Evolutionary conservation across 2,888 invertebrate genomes (phyloP).

Genomic region (Pseudoips prasinana): DNA sequence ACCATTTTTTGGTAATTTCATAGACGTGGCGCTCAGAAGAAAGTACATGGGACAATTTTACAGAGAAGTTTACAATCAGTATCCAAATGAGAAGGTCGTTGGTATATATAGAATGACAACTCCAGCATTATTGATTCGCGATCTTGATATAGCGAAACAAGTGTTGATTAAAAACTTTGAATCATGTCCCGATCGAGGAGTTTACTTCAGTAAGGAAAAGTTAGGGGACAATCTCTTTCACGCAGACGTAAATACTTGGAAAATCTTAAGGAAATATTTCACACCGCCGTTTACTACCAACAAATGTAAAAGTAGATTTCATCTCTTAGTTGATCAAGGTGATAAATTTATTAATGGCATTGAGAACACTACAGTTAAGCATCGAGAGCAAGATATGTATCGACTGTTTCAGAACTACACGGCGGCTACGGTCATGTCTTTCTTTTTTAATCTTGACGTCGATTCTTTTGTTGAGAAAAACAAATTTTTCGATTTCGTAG

Average conservation of each 20-base stretch:
- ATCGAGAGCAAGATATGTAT: constrained; percentile 30
- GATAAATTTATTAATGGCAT: constrained; percentile 43
- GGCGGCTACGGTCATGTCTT: constrained; percentile 31
- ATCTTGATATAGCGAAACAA: constrained; percentile 49
- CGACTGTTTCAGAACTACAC: constrained; percentile 33
- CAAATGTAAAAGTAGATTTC: constrained; percentile 44
- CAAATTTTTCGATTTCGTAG: constrained; percentile 26
- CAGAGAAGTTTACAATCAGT: constrained; percentile 47
- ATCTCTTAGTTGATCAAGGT: constrained; percentile 32
- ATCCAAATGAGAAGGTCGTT: constrained; percentile 48
- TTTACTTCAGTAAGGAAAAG: constrained; percentile 40
- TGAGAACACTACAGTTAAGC: constrained; percentile 16
- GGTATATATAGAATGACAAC: constrained; percentile 48
- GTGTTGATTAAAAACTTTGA: constrained; percentile 55
- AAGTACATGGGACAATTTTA: constrained; percentile 34
- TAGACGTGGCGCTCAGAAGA: constrained; percentile 33
- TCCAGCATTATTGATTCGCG: constrained; percentile 47
- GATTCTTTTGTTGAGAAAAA: constrained; percentile 30
- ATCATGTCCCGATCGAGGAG: constrained; percentile 44
- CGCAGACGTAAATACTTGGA: constrained; percentile 42
- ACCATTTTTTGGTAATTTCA: constrained; percentile 34
- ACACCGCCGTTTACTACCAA: constrained; percentile 48
- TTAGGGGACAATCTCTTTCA: constrained; percentile 53
- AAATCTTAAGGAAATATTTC: constrained; percentile 39
- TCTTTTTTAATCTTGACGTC: constrained; percentile 32